Evolutionary conservation across 2,113 vertebrate species (phyloP), one percentile per base, ranked within the genome.

Genomic region (Galbula dea): DNA sequence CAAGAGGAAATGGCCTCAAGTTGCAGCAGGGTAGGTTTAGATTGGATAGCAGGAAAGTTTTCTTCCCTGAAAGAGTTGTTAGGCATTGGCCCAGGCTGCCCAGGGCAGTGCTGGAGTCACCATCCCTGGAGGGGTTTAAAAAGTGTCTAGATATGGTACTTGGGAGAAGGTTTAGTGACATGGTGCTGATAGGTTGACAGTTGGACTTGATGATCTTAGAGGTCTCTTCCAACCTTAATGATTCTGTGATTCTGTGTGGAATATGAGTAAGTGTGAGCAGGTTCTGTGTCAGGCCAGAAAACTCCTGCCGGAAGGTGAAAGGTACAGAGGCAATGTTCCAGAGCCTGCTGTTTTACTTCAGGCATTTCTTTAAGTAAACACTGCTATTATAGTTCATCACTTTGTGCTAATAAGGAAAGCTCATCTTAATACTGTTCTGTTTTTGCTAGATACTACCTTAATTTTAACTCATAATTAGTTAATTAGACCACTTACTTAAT

Each of bases 291-390:
- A 54, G 66, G 32, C n/a, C 41, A 65, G 30, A 66, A 69, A n/a
- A 45, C 21, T 79, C 37, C 43, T 91, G 36, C 29, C 75, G 26
- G 13, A 76, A 94, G 66, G 32, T 79, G 46, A 81, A 84, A 76
- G 41, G 45, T 61, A 20, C 45, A 61, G 69, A 65, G 65, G 30
- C 17, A 85, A 51, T 82, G 86, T 86, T 45, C 54, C 27, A 82
- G 74, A 88, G 12, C 29, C 45, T 83, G 26, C 63, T 90, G 62
- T 41, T 75, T 90, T 82, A 30, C 78, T 82, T 91, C 59, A 81
- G 88, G 83, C 48, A 52, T 86, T 93, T 83, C 43, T 72, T 89
- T 88, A 75, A 95, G 68, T 90, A 94, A 93, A 89, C 41, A 49
- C 55, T 88, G 34, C 39, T 83, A 59, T 78, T 86, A 43, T 15